Conservation (phyloP, 2,113 vertebrate species). For the Naja naja region DNA sequence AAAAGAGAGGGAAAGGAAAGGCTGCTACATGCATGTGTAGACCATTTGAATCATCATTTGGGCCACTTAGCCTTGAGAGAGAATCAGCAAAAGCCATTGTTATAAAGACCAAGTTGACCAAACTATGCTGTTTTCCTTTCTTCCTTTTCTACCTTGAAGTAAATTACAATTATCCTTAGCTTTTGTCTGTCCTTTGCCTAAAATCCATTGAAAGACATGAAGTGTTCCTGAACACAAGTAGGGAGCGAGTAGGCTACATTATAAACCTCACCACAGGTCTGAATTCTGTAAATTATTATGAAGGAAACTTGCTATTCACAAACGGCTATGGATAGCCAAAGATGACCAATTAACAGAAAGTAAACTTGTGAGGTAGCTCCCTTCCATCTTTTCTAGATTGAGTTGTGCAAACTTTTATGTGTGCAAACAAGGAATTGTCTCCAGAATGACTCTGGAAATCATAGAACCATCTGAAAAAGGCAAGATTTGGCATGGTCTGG, state of each 20-base stretch:
- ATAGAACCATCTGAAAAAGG: background rate
- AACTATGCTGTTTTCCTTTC: background rate
- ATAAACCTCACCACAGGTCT: background rate
- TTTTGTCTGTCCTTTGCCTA: background rate
- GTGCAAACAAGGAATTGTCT: background rate
- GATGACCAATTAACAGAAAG: background rate
- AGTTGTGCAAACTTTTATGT: background rate
- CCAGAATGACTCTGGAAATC: background rate
- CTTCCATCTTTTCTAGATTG: background rate
- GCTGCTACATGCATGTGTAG: background rate
- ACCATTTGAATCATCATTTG: background rate
- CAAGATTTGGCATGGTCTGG: background rate
- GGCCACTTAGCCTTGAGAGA: background rate
- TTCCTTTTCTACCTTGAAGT: background rate
- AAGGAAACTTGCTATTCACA: background rate
- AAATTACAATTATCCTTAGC: background rate
- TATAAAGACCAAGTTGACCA: background rate
- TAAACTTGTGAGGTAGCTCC: background rate
- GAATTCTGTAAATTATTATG: background rate
- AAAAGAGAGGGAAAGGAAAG: background rate
- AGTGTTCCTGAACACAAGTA: background rate
- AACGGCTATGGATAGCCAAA: background rate
- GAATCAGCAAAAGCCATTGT: background rate
- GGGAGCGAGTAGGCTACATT: background rate
- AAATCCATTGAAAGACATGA: background rate